Conservation (phyloP, 2,113 vertebrate species). For the Nesoenas mayeri region DNA sequence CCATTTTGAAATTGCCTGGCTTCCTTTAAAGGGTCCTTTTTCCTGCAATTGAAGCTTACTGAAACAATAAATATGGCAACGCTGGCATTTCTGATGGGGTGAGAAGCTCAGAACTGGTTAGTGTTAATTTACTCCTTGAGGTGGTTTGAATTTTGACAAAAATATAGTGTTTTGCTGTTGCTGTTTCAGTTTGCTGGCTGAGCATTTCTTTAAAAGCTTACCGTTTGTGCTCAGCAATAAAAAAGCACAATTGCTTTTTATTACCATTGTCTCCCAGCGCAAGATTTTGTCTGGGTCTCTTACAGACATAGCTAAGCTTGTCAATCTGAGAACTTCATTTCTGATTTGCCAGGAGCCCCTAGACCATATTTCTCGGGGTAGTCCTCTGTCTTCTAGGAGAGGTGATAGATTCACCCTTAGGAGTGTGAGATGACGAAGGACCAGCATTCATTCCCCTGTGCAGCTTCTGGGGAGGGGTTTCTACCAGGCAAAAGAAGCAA, state of each 20-base stretch:
- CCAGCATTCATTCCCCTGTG: not conserved
- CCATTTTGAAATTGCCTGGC: not conserved
- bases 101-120: not conserved
- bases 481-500: not conserved
- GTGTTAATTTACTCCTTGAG: constrained; percentile 6
- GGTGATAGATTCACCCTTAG: not conserved
- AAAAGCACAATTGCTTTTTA: constrained; percentile 52
- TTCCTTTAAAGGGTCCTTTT: not conserved
- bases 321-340: constrained; percentile 10
- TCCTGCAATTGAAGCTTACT: not conserved
- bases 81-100: not conserved
- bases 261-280: not conserved
- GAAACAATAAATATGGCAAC: not conserved
- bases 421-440: not conserved
- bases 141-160: constrained; percentile 26
- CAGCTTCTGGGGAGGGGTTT: no score
- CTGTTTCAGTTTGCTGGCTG: constrained; percentile 43
- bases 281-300: constrained; percentile 18
- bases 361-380: not conserved
- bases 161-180: not conserved
- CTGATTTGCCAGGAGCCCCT: constrained; percentile 15
- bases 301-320: not conserved
- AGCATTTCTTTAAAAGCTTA: constrained; percentile 38
- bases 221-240: constrained; percentile 24
- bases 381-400: not conserved